phyloP scores from a whole-genome alignment of 23 tunicate genomes.

The Diplosoma virens region DNA sequence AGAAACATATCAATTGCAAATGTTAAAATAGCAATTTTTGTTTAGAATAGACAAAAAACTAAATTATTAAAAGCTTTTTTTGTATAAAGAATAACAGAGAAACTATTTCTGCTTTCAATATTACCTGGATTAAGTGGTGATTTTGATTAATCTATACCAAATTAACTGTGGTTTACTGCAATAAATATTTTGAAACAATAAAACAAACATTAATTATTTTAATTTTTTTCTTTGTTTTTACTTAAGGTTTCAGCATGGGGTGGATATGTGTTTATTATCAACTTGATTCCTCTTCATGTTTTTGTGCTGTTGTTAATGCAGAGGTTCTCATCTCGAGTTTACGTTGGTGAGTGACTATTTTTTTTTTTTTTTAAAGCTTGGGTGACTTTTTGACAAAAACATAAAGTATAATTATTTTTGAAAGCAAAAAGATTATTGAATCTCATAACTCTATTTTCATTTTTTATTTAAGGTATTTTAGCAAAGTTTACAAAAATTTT shows the following conservation, averaged over 20 bases:
- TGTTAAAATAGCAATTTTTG: background rate
- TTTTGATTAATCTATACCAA: no score
- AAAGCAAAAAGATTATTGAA: no score
- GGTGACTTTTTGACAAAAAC: no score
- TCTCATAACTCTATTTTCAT: no score
- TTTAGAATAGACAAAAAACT: background rate
- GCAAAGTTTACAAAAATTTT: no score
- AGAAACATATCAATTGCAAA: background rate
- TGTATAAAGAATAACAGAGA: background rate
- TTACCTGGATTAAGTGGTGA: no score
- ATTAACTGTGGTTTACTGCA: background rate
- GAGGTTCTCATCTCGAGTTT: slow-evolving; percentile 74
- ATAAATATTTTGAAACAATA: background rate
- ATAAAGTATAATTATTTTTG: no score
- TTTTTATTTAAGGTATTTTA: no score
- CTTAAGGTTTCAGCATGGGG: slow-evolving; percentile 99
- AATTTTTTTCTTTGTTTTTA: background rate
- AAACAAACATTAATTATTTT: background rate
- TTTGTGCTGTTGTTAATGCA: slow-evolving; percentile 92
- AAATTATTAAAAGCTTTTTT: background rate
- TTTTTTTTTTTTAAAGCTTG: no score
- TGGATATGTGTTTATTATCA: slow-evolving; percentile 98
- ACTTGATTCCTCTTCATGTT: slow-evolving; percentile 93
- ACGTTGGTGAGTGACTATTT: slow-evolving; percentile 78
- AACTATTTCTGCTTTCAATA: no score